These are phyloP conservation scores for Periophthalmus magnuspinnatus DNA, from an alignment of 2,797 vertebrate species.

Conservation along the genomic window DNA sequence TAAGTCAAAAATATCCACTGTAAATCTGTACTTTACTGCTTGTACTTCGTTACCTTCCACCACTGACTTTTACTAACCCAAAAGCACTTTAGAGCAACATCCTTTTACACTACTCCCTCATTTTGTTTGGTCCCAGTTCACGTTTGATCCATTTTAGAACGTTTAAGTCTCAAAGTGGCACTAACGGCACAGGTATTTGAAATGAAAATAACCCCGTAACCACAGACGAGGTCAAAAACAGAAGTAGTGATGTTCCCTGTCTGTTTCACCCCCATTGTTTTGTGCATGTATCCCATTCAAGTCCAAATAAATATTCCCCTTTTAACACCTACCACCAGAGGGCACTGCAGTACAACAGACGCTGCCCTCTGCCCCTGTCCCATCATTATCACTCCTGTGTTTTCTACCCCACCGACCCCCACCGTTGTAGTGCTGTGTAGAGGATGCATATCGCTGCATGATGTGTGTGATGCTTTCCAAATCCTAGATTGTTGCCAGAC, in stretches of 20 bases:
- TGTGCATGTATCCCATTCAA: not conserved
- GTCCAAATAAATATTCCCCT: not conserved
- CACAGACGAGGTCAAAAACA: conserved; percentile 8
- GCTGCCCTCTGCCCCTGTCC: not conserved
- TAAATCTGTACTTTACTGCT: too few species aligned
- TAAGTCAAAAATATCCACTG: too few species aligned
- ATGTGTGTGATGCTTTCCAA: conserved; percentile 76
- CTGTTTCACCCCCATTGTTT: not conserved
- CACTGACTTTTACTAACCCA: not conserved
- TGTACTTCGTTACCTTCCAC: too few species aligned
- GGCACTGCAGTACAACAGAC: conserved; percentile 29
- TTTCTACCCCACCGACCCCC: conserved; percentile 1
- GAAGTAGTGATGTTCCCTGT: not conserved
- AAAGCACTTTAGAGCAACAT: not conserved
- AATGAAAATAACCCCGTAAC: not conserved
- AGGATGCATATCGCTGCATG: conserved; percentile 65
- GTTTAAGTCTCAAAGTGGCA: conserved; percentile 11
- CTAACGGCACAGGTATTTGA: conserved; percentile 56
- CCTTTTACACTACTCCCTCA: not conserved
- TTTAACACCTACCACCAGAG: conserved; percentile 39
- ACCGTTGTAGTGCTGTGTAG: conserved; percentile 33
- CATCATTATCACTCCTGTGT: not conserved
- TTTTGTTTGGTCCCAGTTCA: not conserved
- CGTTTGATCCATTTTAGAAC: not conserved
- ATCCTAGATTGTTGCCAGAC: conserved; percentile 78